Base-by-base conservation (phyloP, 2,797 vertebrate species). In the Spea hammondii region DNA sequence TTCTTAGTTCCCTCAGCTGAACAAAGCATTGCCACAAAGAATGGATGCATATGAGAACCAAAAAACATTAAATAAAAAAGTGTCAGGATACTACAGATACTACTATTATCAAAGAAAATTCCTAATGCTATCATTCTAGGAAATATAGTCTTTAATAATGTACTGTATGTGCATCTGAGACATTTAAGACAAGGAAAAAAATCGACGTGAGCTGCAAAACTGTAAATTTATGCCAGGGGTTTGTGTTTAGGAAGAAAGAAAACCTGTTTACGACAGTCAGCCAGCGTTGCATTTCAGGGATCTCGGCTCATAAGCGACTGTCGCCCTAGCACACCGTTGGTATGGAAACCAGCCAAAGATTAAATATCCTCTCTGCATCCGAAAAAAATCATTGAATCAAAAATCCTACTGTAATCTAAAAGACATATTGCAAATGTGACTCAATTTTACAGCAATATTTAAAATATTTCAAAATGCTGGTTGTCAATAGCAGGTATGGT, bases 301-400 rank as follows among this genome's bases (percentile, higher is more conserved):
- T 83, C 82, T 82, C 64, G 12, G 53, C 55, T 70, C 83, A 76
- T 74, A 84, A 74, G 72, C 54, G 10, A 79, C 4, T 4, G 12
- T 78, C 5, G 6, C 49, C 67, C 17, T 68, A 32, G 53, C 73
- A 78, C 6, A 2, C 6, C 17, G 74, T 76, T 84, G 77, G 78
- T 71, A 85, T 14, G 48, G 82, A 84, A 87, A 86, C 79, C 60
- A 66, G 59, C 45, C 12, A 66, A 76, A 76, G 73, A 73, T 72
- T 71, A 51, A 13, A 71, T 55, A 51, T 69, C 32, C 59, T 79
- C 53, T 55, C 46, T 66, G 67, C 51, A 65, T n/a, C 14, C 59
- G 14, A 71, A 50, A 57, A 54, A 67, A 69, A 65, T 55, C 66
- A 45, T 66, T 45, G 10, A 65, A 57, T 80, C 44, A 45, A 2